phyloP scores from a whole-genome alignment of 1,140 invertebrate genomes.

The Dysdera silvatica region DNA sequence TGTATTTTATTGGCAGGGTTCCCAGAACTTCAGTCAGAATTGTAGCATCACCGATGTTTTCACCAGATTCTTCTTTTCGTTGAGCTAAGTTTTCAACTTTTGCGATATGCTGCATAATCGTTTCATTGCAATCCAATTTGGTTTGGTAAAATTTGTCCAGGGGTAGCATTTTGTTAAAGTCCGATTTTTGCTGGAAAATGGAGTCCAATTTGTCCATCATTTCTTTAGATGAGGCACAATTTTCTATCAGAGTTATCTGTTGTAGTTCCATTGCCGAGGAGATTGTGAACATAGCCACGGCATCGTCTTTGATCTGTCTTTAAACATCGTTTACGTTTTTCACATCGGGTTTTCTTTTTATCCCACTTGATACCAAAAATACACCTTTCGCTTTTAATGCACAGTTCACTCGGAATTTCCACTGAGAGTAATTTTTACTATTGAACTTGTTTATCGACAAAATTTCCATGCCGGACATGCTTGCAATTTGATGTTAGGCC shows the following conservation, averaged over 20 bases:
- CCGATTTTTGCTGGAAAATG: neutral
- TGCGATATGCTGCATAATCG: neutral
- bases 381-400: slow-evolving; percentile 11
- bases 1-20: neutral
- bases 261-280: neutral
- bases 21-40: slow-evolving; percentile 1
- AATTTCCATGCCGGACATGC: neutral
- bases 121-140: neutral
- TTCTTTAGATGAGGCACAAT: neutral
- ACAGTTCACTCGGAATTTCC: slow-evolving; percentile 3
- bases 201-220: neutral
- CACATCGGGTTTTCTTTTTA: neutral
- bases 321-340: neutral
- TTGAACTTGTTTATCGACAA: neutral
- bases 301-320: neutral
- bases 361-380: neutral
- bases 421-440: neutral
- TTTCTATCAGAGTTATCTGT: slow-evolving; percentile 1
- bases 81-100: neutral
- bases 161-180: slow-evolving; percentile 8
- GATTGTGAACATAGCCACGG: neutral
- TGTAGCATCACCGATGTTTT: neutral
- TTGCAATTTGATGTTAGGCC: too few species aligned
- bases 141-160: neutral
- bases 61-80: neutral